Base-by-base conservation (phyloP, 2,797 vertebrate genomes). In the Bovichtus diacanthus region DNA sequence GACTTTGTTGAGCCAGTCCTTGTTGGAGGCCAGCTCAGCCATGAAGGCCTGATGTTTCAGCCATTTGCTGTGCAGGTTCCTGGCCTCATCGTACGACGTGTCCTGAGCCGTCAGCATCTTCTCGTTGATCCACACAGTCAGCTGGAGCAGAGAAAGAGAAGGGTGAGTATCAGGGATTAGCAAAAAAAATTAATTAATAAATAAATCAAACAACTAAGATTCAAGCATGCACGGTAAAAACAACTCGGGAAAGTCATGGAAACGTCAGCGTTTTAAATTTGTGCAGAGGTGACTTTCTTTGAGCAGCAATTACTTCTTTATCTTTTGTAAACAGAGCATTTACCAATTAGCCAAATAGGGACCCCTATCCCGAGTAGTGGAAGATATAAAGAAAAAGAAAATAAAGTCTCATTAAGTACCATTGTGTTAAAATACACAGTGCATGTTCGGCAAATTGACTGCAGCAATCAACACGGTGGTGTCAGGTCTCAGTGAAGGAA, bases 101-200 rank as follows among this genome's bases (percentile, higher is more conserved):
- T 99, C 98, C 92, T 98, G 97, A 16, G 96, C 97, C 0, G 96
- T 99, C 90, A 99, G 95, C 97, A 99, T 96, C 96, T 98, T 99
- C 92, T 99, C 98, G 31, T 98, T 97, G 95, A 99, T 97, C 98
- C 98, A 99, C 27, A 97, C 84, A 0, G 96, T 95, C 59, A 99
- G 95, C 98, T 99, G 91, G 9, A 54, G 63, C 2, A n/a, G 0
- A 4, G 23, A 49, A 51, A 34, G 9, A 31, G 44, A 69, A 21
- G 31, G 70, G 47, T 8, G 36, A 56, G 53, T 19, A 12, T 65
- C 2, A 65, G 31, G n/a, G 49, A 60, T 82, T 63, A 71, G 74
- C 34, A 12, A 51, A 31, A 38, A 8, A 27, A 47, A 31, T 44
- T 23, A 2, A n/a, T n/a, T n/a, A n/a, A n/a, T n/a, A n/a, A n/a